phyloP scores from a whole-genome alignment of 2,888 invertebrate species.

The Campaea margaritaria region DNA sequence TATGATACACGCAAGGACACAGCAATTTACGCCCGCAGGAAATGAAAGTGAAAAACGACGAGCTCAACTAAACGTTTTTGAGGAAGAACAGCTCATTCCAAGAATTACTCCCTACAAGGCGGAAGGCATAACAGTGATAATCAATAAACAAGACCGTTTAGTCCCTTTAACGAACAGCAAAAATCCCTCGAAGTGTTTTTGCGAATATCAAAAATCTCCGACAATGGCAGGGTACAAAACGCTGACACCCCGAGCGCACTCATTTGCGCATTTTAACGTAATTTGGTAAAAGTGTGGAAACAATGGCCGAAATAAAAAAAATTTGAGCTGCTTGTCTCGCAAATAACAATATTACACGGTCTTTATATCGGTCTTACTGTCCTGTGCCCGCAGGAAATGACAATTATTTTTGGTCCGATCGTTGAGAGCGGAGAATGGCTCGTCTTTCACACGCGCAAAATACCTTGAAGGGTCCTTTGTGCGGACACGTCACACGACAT shows the following conservation, averaged over 20 bases:
- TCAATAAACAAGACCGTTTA: no score
- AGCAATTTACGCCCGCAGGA: no score
- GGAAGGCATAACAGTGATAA: no score
- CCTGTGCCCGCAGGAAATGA: conserved; percentile 80
- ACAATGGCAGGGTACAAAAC: conserved; percentile 30
- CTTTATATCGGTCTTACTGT: conserved; percentile 50
- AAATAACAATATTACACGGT: conserved; percentile 47
- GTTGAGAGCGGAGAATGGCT: conserved; percentile 74
- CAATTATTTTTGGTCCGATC: conserved; percentile 82
- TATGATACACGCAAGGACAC: no score
- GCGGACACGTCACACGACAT: conserved; percentile 62
- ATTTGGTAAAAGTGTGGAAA: conserved; percentile 59
- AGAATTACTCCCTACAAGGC: no score
- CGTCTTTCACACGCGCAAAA: conserved; percentile 83
- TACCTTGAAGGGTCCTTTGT: conserved; percentile 79
- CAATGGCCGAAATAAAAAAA: conserved; percentile 48
- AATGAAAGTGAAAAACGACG: no score
- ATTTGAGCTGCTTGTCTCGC: conserved; percentile 45
- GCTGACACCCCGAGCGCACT: conserved; percentile 54
- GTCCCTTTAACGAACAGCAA: conserved; percentile 2
- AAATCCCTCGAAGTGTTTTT: conserved; percentile 27
- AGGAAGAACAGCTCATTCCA: background rate
- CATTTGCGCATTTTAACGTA: conserved; percentile 56
- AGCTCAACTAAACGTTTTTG: background rate
- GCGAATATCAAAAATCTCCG: conserved; percentile 27